Base-by-base conservation (phyloP, 30 jellyfish, hydroid and myxozoan species). In the Phacellophora camtschatica region DNA sequence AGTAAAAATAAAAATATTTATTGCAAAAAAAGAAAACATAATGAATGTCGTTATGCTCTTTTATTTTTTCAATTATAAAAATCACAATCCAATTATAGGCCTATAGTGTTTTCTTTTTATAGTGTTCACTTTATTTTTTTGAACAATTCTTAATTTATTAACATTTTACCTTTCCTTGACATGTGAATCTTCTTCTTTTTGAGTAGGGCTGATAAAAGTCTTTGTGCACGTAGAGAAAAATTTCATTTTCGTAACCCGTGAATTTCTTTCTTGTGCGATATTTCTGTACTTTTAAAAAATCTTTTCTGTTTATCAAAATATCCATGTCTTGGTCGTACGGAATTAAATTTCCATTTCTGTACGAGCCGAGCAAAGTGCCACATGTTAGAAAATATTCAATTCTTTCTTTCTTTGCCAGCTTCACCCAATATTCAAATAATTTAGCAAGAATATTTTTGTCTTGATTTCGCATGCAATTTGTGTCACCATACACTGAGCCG, bases 311-410 rank as follows among this genome's bases (percentile, higher is more conserved):
- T 5, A 92, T 64, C 7, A 85, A 71, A 37, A 92, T 42, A 71
- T 92, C 98, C 59, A 92, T 56, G 51, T 92, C 98, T 0, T 37
- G 0, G 81, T 92, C 98, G 13, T 75, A 8, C 2, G 98, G 98
- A 5, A 92, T 77, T 2, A 85, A 34, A 43, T 92, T 75, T 7
- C 90, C 94, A 59, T 86, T 82, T 43, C 98, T 33, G 77, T 69
- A 86, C 6, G 97, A 82, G 6, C 98, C 98, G 2, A 92, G 84
- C 36, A 92, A 65, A 4, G 97, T 58, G 12, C 97, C 98, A 48
- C 96, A 80, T 11, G 98, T 72, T 31, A 92, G 37, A 25, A 77
- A 80, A 51, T 71, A 92, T 11, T 96, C 69, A 16, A 85, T 51
- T 27, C 79, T 71, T 12, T 39, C 66, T 20, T 64, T 66, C 11